Evolutionary conservation across 2,888 invertebrate genomes (phyloP).

Genomic region (Hermaeophaga mercurialis): DNA sequence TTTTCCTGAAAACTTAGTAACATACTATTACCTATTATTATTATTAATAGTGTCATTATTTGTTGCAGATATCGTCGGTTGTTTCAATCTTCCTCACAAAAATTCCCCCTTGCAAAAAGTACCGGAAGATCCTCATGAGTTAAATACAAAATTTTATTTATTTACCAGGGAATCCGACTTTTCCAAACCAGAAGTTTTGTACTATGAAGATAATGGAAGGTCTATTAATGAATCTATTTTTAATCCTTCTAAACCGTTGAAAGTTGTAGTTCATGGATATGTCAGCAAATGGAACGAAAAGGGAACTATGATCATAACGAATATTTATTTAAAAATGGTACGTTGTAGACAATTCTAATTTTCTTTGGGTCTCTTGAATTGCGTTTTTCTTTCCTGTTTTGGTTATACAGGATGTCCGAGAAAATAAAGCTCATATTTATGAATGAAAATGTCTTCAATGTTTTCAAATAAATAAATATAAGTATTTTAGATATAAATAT

Average conservation of each 20-base stretch:
- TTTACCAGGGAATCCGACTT: slow-evolving; percentile 57
- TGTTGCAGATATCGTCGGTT: slow-evolving; percentile 62
- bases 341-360: slow-evolving; percentile 42
- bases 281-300: slow-evolving; percentile 62
- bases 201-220: slow-evolving; percentile 58
- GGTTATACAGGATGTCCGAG: no score
- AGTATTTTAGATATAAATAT: no score
- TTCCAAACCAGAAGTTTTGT: slow-evolving; percentile 55
- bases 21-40: no score
- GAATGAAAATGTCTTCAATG: no score
- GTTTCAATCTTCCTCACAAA: slow-evolving; percentile 60
- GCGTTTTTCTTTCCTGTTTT: no score
- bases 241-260: slow-evolving; percentile 57
- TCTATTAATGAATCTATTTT: slow-evolving; percentile 59
- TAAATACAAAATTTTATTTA: slow-evolving; percentile 62
- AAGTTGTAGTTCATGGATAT: slow-evolving; percentile 64
- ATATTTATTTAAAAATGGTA: slow-evolving; percentile 61
- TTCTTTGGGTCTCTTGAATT: no score
- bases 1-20: no score
- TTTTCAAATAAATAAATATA: no score
- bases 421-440: no score
- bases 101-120: slow-evolving; percentile 61
- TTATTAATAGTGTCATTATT: no score
- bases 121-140: slow-evolving; percentile 61
- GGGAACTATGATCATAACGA: slow-evolving; percentile 57